Percentiles rank a stretch among this genome's conserved stretches.
Evolutionary conservation across 2,888 invertebrate genomes (phyloP).

Genomic region (Dryocosmus kuriphilus): DNA sequence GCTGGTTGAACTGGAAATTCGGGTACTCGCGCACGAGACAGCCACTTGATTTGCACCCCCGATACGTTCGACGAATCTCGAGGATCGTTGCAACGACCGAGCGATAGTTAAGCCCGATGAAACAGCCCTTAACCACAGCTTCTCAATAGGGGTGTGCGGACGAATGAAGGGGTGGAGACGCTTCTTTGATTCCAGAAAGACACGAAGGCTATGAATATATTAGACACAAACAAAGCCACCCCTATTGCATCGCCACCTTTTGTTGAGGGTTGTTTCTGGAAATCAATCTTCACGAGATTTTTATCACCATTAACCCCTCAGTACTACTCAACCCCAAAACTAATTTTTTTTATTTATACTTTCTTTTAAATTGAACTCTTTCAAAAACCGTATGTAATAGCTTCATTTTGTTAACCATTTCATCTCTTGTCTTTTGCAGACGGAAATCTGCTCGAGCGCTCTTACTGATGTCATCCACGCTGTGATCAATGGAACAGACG

Average conservation of each 20-base stretch:
- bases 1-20: conserved; percentile 38
- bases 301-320: neutral
- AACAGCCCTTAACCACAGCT: conserved; percentile 56
- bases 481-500: conserved; percentile 95
- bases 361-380: neutral
- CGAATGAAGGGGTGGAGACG: conserved; percentile 28
- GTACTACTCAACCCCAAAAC: neutral
- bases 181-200: conserved; percentile 56
- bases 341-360: neutral
- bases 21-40: conserved; percentile 26
- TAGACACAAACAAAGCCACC: conserved; percentile 68
- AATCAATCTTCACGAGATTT: conserved; percentile 3
- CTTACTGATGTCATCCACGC: conserved; percentile 96
- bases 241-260: conserved; percentile 44
- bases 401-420: neutral
- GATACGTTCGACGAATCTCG: conserved; percentile 48
- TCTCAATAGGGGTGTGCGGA: conserved; percentile 41
- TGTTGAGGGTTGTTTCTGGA: conserved; percentile 34
- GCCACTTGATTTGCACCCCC: conserved; percentile 43
- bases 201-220: conserved; percentile 74
- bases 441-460: conserved; percentile 93
- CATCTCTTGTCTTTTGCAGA: conserved; percentile 81
- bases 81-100: conserved; percentile 54
- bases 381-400: neutral
- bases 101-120: conserved; percentile 43